phyloP scores from a whole-genome alignment of 1,140 invertebrate species.

The Drosophila baimaii region DNA sequence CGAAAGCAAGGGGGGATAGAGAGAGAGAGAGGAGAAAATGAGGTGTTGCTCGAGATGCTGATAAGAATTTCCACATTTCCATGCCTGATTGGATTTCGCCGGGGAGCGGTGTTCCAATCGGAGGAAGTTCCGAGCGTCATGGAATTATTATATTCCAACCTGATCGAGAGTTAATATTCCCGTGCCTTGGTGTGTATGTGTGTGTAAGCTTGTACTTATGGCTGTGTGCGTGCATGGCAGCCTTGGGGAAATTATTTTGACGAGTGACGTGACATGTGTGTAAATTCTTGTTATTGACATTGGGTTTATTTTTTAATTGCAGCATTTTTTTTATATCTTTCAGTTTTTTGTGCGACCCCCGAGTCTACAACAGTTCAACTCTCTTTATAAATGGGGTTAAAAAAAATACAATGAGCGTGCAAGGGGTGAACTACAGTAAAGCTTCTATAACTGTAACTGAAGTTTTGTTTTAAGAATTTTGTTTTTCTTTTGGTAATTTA shows the following conservation, averaged over 20 bases:
- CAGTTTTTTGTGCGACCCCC: slow-evolving; percentile 2
- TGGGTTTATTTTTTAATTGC: slow-evolving; percentile 30
- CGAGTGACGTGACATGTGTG: slow-evolving; percentile 44
- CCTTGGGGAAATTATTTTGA: slow-evolving; percentile 44
- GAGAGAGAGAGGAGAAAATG: not conserved
- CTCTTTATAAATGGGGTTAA: slow-evolving; percentile 5
- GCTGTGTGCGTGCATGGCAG: slow-evolving; percentile 7
- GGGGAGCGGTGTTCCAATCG: slow-evolving; percentile 17
- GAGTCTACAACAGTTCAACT: slow-evolving; percentile 7
- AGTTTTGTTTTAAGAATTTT: no score
- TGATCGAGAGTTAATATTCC: slow-evolving; percentile 44
- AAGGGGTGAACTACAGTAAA: slow-evolving; percentile 7
- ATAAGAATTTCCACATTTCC: slow-evolving; percentile 47
- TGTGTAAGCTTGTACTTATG: not conserved
- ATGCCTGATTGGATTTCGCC: slow-evolving; percentile 35
- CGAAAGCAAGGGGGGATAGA: not conserved
- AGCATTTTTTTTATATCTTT: not conserved
- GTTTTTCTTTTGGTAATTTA: no score
- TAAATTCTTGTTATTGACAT: slow-evolving; percentile 43
- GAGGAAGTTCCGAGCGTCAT: slow-evolving; percentile 28
- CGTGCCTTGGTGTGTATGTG: not conserved
- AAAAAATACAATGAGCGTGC: not conserved
- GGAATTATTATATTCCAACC: slow-evolving; percentile 38
- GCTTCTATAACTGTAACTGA: no score
- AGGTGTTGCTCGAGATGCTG: slow-evolving; percentile 47